A percentile compares a stretch with the other conserved stretches of the same genome.
These are phyloP conservation scores for Spea hammondii DNA, from an alignment of 2,797 vertebrate species.

Conservation along the genomic window DNA sequence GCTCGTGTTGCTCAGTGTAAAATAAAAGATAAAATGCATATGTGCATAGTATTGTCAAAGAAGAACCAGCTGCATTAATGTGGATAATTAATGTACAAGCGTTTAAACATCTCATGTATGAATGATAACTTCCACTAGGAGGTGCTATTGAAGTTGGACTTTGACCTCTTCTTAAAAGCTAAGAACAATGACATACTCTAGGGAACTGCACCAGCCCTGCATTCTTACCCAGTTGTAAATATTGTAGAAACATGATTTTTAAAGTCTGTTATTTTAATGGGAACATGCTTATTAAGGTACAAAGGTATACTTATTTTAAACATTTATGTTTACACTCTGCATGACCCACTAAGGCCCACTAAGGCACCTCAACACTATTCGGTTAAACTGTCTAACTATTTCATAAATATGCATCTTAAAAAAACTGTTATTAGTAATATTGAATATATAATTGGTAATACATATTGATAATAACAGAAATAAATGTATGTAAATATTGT, in stretches of 20 bases:
- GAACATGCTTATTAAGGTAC: neutral
- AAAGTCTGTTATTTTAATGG: neutral
- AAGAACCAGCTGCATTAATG: neutral
- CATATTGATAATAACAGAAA: no score
- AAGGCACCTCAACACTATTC: no score
- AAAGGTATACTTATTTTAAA: neutral
- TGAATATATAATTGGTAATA: no score
- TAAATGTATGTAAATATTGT: no score
- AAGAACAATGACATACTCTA: constrained; percentile 3
- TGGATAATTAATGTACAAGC: neutral
- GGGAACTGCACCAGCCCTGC: constrained; percentile 5
- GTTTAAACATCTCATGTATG: no score
- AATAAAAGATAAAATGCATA: neutral
- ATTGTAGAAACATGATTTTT: constrained; percentile 8
- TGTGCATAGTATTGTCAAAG: neutral
- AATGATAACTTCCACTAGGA: constrained; percentile 13
- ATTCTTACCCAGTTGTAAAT: constrained; percentile 8
- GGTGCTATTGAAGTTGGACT: constrained; percentile 24
- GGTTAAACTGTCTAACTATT: no score
- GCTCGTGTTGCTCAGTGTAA: neutral
- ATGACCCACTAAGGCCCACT: no score
- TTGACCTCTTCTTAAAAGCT: neutral
- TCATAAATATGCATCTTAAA: no score
- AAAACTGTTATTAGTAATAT: no score
- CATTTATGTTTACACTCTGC: no score